phyloP scores from a whole-genome alignment of 2,113 vertebrate species.

The Cnemophilus loriae region DNA sequence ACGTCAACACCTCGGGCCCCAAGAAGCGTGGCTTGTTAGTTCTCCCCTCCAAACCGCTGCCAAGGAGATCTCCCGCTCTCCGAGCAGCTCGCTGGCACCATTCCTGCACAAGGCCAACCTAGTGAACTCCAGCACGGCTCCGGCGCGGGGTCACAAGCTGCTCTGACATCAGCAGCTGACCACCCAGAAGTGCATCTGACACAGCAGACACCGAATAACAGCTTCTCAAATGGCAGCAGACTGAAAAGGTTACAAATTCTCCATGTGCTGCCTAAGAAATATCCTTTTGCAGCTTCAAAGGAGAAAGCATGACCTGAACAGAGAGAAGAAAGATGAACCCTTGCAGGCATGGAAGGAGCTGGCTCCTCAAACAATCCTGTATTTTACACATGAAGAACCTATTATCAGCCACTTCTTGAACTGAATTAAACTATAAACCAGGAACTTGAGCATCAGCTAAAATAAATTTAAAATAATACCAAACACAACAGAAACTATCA shows the following conservation, averaged over 20 bases:
- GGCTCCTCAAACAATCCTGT: background rate
- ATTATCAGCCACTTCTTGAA: background rate
- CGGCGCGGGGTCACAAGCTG: slow-evolving; percentile 30
- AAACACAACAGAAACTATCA: background rate
- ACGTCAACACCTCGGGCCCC: background rate
- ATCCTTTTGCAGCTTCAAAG: background rate
- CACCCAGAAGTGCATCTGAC: slow-evolving; percentile 33
- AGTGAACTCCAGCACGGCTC: background rate
- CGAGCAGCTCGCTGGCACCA: slow-evolving; percentile 1
- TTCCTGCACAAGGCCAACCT: background rate
- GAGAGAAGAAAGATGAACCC: background rate
- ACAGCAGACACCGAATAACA: slow-evolving; percentile 32
- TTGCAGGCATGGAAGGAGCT: background rate
- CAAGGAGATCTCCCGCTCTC: background rate
- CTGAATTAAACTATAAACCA: background rate
- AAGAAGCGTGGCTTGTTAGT: background rate
- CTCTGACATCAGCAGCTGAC: slow-evolving; percentile 44
- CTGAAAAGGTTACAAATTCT: slow-evolving; percentile 58
- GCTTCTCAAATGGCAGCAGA: slow-evolving; percentile 59
- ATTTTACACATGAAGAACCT: background rate
- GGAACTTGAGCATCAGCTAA: background rate
- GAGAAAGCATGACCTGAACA: background rate
- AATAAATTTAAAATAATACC: background rate
- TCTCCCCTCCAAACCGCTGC: background rate
- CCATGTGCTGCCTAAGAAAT: background rate